Evolutionary conservation across 2,797 vertebrate species (phyloP).

Genomic region (Cygnus olor): DNA sequence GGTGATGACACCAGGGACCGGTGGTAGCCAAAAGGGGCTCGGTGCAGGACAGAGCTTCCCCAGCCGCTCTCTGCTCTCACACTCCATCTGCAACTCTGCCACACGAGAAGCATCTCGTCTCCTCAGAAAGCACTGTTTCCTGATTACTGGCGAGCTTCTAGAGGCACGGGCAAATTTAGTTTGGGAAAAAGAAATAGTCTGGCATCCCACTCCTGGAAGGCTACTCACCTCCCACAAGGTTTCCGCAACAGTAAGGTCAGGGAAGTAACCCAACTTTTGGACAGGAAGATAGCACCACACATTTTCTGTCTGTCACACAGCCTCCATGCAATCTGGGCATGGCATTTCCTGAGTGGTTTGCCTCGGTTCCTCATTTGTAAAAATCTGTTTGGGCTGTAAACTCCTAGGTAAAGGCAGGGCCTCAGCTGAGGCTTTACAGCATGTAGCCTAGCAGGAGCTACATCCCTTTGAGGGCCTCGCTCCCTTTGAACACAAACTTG

Average conservation of each 20-base stretch:
- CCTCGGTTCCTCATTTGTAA: conserved; percentile 59
- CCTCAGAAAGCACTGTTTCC: conserved; percentile 23
- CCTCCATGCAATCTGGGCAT: conserved; percentile 13
- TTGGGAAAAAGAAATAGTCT: conserved; percentile 49
- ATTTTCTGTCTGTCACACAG: conserved; percentile 22
- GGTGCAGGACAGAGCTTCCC: not conserved
- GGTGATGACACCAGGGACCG: not conserved
- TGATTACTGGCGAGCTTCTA: conserved; percentile 27
- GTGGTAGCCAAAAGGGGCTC: not conserved
- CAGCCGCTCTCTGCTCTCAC: not conserved
- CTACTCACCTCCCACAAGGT: conserved; percentile 35
- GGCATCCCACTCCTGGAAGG: conserved; percentile 35
- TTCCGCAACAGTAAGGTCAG: conserved; percentile 57
- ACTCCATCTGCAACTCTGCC: not conserved
- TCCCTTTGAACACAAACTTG: not conserved
- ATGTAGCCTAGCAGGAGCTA: not conserved
- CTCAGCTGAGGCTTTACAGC: conserved; percentile 22
- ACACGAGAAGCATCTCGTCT: not conserved
- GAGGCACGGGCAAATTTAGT: conserved; percentile 46
- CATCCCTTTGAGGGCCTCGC: not conserved
- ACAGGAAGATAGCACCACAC: conserved; percentile 48
- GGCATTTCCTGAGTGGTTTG: conserved; percentile 25
- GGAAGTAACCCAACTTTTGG: conserved; percentile 34
- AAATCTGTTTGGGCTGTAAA: not conserved
- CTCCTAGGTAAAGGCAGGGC: not conserved